Base-by-base conservation (phyloP, 2,113 vertebrate species). In the Lipophrys pholis region DNA sequence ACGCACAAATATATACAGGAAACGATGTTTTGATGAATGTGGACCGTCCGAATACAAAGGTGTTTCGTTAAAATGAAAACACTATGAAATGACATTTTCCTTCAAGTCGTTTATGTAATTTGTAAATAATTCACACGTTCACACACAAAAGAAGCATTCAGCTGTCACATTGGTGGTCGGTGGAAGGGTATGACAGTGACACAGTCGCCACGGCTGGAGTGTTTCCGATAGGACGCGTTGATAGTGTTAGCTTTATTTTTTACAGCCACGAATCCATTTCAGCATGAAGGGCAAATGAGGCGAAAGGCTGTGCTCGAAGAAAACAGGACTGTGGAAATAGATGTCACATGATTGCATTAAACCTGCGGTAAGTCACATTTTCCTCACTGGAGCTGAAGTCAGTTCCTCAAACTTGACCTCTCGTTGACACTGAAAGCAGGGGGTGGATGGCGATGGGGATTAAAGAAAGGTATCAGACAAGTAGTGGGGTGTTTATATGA, bases 361-460 rank as follows among this genome's bases (percentile, higher is more conserved):
- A 68, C 15, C 48, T 61, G 71, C 12, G 36, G 56, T 54, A 16
- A 14, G 8, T 76, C 60, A 52, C 65, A 11, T 68, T 78, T 78
- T 76, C 38, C 21, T 83, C 59, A 58, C 42, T 16, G 67, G 56
- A 75, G 58, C 65, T 64, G 73, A 87, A 66, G 55, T 56, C 15
- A 6, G 80, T 85, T 86, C 84, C 55, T 52, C 41, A 83, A 88
- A 89, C 83, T 67, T 87, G 87, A 89, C 85, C 84, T 57, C 57
- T 69, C 56, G 69, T 58, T 88, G 89, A 89, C 87, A 85, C 85
- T 73, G n/a, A 67, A 61, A 69, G 65, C 61, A 76, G 11, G 62
- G 81, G 78, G 82, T 81, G 90, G 88, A 87, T 89, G 88, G 89
- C 48, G 63, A 60, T 69, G 57, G 78, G 81, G 85, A 89, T 91